A percentile compares a stretch with the other conserved stretches of the same genome.
Evolutionary conservation across 2,888 invertebrate species (phyloP).

Genomic region (Allygus modestus): DNA sequence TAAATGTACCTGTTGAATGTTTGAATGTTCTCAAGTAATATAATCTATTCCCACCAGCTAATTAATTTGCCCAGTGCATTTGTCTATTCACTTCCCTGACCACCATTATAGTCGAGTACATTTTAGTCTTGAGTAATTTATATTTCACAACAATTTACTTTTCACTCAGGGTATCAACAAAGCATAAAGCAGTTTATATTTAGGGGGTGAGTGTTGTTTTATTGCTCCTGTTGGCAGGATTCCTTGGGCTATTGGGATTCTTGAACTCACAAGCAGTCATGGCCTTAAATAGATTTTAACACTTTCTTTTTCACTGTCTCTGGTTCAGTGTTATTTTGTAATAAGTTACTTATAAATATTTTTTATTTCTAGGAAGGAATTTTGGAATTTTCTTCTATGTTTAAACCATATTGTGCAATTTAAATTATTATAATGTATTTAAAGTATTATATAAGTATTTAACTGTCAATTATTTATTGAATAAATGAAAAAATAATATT

Average conservation of each 20-base stretch:
- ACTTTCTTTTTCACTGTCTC: neutral
- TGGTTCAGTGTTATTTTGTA: neutral
- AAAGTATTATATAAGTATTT: no score
- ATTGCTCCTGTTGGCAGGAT: conserved; percentile 7
- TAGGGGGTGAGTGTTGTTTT: conserved; percentile 23
- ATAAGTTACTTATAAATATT: no score
- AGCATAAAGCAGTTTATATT: conserved; percentile 32
- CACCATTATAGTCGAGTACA: neutral
- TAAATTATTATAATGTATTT: conserved; percentile 1
- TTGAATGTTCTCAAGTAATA: neutral
- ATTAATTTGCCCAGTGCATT: neutral
- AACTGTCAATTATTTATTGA: no score
- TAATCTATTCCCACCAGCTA: neutral
- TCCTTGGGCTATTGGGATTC: conserved; percentile 13
- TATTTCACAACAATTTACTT: neutral
- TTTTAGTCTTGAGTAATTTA: conserved; percentile 1
- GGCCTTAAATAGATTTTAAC: conserved; percentile 2
- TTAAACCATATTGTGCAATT: no score
- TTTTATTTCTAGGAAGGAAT: no score
- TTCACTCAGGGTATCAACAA: neutral
- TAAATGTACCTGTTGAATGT: neutral
- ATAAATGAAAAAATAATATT: no score
- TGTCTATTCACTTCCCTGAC: neutral
- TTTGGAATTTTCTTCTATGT: no score
- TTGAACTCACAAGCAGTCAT: neutral